Evolutionary conservation across 2,797 vertebrate genomes (phyloP).

Genomic region (Corythornis leucogaster): DNA sequence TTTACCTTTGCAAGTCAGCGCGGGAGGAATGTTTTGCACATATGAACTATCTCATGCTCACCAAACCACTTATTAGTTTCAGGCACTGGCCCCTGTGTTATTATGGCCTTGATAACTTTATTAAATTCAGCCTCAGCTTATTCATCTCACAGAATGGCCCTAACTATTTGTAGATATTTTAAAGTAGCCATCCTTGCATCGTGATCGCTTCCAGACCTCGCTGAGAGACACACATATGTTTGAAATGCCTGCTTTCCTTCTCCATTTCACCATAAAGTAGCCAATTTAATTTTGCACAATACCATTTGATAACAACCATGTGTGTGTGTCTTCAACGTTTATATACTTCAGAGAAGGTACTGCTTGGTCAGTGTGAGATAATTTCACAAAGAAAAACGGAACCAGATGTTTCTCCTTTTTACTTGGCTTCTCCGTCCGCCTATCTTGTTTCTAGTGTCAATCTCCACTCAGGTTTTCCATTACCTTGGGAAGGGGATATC

Average conservation of each 20-base stretch:
- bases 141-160: conserved; percentile 60
- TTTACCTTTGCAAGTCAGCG: conserved; percentile 45
- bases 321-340: conserved; percentile 81
- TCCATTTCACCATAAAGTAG: conserved; percentile 81
- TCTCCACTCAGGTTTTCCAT: conserved; percentile 60
- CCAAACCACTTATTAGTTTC: conserved; percentile 75
- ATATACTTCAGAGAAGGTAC: conserved; percentile 80
- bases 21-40: conserved; percentile 68
- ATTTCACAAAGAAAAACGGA: conserved; percentile 79
- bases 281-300: conserved; percentile 83
- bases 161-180: conserved; percentile 77
- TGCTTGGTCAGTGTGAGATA: conserved; percentile 83
- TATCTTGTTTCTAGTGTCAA: conserved; percentile 66
- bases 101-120: conserved; percentile 78
- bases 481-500: conserved; percentile 63
- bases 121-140: conserved; percentile 74
- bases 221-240: conserved; percentile 76
- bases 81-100: conserved; percentile 68
- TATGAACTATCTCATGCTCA: conserved; percentile 76
- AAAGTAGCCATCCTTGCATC: conserved; percentile 76
- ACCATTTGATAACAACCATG: conserved; percentile 84
- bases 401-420: conserved; percentile 79
- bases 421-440: conserved; percentile 55
- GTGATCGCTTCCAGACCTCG: conserved; percentile 81
- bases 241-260: conserved; percentile 78